These are phyloP conservation scores for Sabatieria punctata DNA, from an alignment of 2,888 invertebrate genomes.

Conservation along the genomic window DNA sequence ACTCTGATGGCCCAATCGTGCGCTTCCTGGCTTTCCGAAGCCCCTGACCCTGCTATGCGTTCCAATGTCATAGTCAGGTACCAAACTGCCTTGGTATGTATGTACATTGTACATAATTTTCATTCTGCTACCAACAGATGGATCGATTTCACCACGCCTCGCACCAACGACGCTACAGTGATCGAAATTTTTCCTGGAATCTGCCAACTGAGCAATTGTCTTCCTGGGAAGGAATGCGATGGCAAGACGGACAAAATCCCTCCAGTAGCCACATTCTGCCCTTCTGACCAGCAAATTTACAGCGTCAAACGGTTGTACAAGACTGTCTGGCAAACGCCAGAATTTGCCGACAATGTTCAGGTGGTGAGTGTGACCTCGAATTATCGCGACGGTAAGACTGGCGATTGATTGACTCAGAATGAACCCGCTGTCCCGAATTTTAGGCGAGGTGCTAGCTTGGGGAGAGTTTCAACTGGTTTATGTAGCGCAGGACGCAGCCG, in stretches of 20 bases:
- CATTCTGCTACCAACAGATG: slow-evolving; percentile 1
- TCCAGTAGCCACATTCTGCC: not conserved
- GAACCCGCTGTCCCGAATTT: too few species aligned
- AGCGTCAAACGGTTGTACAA: not conserved
- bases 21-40: too few species aligned
- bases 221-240: not conserved
- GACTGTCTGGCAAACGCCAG: not conserved
- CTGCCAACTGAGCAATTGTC: not conserved
- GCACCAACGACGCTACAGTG: not conserved
- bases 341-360: slow-evolving; percentile 6
- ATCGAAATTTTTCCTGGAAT: not conserved
- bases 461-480: slow-evolving; percentile 6
- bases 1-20: not conserved
- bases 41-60: too few species aligned
- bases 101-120: too few species aligned
- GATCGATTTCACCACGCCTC: slow-evolving; percentile 1
- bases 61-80: too few species aligned
- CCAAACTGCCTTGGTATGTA: too few species aligned
- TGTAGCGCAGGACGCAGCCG: slow-evolving; percentile 1
- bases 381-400: slow-evolving; percentile 4
- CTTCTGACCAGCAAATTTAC: not conserved
- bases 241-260: slow-evolving; percentile 6
- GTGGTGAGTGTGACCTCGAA: slow-evolving; percentile 1
- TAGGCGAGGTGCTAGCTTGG: slow-evolving; percentile 4
- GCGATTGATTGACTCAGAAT: too few species aligned